These are phyloP conservation scores for Ommatoiulus sabulosus DNA, from an alignment of 2,888 invertebrate species.

Conservation along the genomic window DNA sequence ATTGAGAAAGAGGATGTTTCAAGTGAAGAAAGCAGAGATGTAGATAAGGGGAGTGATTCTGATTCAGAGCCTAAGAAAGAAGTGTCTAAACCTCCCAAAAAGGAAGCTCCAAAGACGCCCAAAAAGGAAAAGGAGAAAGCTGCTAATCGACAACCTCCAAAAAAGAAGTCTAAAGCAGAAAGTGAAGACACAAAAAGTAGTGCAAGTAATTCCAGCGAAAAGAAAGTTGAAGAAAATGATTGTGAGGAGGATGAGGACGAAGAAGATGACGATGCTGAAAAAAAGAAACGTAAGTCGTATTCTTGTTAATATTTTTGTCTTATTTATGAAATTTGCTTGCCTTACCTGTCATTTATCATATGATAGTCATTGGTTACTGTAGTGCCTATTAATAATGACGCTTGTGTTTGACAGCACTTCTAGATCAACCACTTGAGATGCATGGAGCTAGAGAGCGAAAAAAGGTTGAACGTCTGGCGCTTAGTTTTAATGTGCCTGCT, in stretches of 20 bases:
- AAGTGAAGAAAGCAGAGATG: conserved; percentile 51
- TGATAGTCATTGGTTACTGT: not conserved
- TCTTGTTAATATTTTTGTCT: not conserved
- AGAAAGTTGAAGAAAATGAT: conserved; percentile 51
- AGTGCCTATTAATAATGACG: not conserved
- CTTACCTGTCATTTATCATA: too few species aligned
- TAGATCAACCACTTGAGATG: conserved; percentile 67
- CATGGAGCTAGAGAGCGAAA: conserved; percentile 67
- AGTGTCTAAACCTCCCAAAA: conserved; percentile 5
- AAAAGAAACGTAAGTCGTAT: conserved; percentile 32
- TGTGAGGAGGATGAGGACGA: conserved; percentile 56
- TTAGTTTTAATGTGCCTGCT: conserved; percentile 62
- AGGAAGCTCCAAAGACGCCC: not conserved
- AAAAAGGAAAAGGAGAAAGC: conserved; percentile 50
- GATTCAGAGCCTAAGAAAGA: conserved; percentile 45
- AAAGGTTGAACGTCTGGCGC: conserved; percentile 67
- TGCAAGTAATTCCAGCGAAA: conserved; percentile 43
- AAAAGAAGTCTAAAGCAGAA: conserved; percentile 27
- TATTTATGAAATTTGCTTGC: too few species aligned
- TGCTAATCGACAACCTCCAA: not conserved
- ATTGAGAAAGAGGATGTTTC: not conserved
- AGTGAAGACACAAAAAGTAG: conserved; percentile 26
- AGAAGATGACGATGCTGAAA: conserved; percentile 29
- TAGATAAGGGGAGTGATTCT: conserved; percentile 34
- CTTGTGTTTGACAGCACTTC: conserved; percentile 64